Percentiles rank a stretch among this genome's conserved stretches.
Conservation (phyloP, 2,113 vertebrate genomes). For the Orientallactaga bullata region DNA sequence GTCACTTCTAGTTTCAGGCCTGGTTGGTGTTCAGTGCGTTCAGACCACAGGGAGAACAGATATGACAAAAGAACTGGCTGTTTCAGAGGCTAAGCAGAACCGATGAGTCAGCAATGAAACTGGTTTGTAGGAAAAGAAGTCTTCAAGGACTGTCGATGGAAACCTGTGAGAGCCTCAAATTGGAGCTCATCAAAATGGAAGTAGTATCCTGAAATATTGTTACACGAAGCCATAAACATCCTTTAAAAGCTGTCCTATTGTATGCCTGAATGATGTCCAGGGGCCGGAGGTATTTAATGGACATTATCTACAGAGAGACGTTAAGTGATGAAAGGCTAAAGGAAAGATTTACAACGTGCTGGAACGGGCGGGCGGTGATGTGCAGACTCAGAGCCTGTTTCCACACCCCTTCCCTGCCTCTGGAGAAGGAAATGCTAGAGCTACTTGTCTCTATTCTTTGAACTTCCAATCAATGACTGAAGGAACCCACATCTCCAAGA, state of each 20-base stretch:
- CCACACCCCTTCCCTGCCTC: neutral
- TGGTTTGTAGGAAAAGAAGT: neutral
- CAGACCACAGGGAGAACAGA: neutral
- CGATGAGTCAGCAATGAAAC: neutral
- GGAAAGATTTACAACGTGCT: constrained; percentile 28
- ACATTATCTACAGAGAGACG: constrained; percentile 14
- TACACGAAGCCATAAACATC: neutral
- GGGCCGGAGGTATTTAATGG: constrained; percentile 20
- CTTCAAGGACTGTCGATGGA: constrained; percentile 31
- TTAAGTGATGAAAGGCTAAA: constrained; percentile 55
- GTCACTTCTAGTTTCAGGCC: neutral
- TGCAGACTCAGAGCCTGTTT: neutral
- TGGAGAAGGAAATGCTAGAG: neutral
- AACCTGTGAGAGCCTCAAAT: constrained; percentile 22
- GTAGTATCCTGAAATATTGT: neutral
- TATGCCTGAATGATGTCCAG: constrained; percentile 19
- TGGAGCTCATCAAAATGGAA: constrained; percentile 45
- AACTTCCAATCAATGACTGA: constrained; percentile 29
- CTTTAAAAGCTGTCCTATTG: constrained; percentile 30
- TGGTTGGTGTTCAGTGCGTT: neutral
- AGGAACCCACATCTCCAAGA: constrained; percentile 7
- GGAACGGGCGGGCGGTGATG: constrained; percentile 52
- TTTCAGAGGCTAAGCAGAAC: constrained; percentile 45
- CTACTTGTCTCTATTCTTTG: constrained; percentile 50
- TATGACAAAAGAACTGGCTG: neutral